Evolutionary conservation across 2,113 vertebrate genomes (phyloP), one percentile per base, ranked within the genome.

Genomic region (Tringa solitaria): DNA sequence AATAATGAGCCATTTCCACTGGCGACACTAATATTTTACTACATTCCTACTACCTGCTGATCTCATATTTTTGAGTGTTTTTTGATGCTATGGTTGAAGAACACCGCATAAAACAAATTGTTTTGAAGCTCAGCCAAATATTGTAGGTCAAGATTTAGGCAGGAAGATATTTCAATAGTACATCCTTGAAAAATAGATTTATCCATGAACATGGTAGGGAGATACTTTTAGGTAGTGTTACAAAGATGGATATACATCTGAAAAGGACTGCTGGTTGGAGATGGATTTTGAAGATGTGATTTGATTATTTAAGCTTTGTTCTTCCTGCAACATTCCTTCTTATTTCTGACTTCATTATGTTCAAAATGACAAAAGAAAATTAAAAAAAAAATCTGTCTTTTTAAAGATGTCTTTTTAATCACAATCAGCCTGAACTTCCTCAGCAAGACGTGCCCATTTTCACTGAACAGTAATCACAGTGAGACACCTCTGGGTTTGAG

Each of bases 51-150:
- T 94, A 73, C 88, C 79, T 90, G 84, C 95, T 96, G 90, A 93
- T 79, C 89, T 96, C 94, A 94, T 92, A 86, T 84, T 89, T 81
- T 90, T 19, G 73, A 96, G 59, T 91, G 89, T 92, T 95, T 84
- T 95, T 84, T 87, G 92, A 84, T 94, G 86, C 63, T 87, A 8
- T 87, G 87, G 74, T 54, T 94, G 89, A 96, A 85, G 92, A 95
- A 65, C 94, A 92, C 12, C n/a, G 56, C 93, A 91, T 93, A 91
- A 95, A 96, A 87, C 92, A 97, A 96, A 96, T 95, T 89, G 90
- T 91, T 96, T 94, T 97, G 94, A 95, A 95, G 63, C 91, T 74
- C 53, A 89, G 94, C 92, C 96, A 96, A 87, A 82, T 89, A 69
- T 9, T 94, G 89, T 91, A 92, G 91, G 89, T 96, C 84, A 93